Conservation (phyloP, 1,140 invertebrate species). For the Chironomus tepperi region DNA sequence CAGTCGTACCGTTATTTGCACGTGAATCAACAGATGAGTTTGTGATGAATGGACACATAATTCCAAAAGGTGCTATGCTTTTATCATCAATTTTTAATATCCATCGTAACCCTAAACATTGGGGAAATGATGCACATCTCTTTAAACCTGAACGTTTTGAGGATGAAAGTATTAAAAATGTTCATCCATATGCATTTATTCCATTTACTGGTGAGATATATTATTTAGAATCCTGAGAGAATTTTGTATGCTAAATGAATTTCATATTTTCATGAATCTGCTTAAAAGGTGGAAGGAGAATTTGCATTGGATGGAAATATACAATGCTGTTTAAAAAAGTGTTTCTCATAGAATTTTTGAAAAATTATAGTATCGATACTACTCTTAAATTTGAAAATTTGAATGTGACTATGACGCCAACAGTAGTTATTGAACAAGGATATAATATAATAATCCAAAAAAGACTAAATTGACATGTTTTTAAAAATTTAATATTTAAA, state of each 20-base stretch:
- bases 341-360: neutral
- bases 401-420: neutral
- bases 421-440: slow-evolving; percentile 8
- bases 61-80: slow-evolving; percentile 16
- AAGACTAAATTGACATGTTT: no score
- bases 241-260: no score
- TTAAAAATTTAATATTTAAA: no score
- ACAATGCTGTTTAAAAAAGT: slow-evolving; percentile 9
- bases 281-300: neutral
- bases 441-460: slow-evolving; percentile 15
- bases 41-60: no score
- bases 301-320: slow-evolving; percentile 1
- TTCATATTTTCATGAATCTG: no score
- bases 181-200: slow-evolving; percentile 46
- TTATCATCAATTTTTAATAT: neutral
- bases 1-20: slow-evolving; percentile 49
- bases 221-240: no score
- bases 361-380: neutral
- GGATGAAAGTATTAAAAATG: slow-evolving; percentile 42
- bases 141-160: slow-evolving; percentile 63
- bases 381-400: slow-evolving; percentile 11
- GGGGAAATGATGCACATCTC: slow-evolving; percentile 50
- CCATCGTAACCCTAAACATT: slow-evolving; percentile 39
- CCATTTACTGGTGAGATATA: slow-evolving; percentile 50
- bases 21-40: slow-evolving; percentile 31